These are phyloP conservation scores for Camponotus pennsylvanicus DNA, from an alignment of 1,140 invertebrate genomes.

Conservation along the genomic window DNA sequence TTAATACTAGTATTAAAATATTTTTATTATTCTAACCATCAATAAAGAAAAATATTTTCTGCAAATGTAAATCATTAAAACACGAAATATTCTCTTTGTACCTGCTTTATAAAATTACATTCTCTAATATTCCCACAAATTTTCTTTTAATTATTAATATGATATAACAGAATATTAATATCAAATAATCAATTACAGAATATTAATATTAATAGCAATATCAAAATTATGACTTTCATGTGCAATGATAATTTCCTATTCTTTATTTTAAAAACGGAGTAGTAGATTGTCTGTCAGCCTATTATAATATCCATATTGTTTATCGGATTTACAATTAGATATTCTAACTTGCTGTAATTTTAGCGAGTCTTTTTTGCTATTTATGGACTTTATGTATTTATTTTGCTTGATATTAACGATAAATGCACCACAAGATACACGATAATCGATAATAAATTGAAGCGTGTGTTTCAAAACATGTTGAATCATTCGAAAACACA, in stretches of 20 bases:
- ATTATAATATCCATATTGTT: not conserved
- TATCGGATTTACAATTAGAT: not conserved
- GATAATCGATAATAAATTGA: slow-evolving; percentile 26
- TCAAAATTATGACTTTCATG: not conserved
- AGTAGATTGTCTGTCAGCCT: not conserved
- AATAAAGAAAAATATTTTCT: not conserved
- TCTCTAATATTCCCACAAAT: not conserved
- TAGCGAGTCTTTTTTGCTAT: not conserved
- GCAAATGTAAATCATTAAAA: not conserved
- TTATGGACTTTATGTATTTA: not conserved
- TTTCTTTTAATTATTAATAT: not conserved
- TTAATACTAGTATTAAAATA: slow-evolving; percentile 25
- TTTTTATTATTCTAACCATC: not conserved
- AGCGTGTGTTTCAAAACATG: slow-evolving; percentile 29
- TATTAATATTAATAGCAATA: too few relatives aligned
- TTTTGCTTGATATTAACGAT: not conserved
- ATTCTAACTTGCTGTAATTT: not conserved
- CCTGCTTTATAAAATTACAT: not conserved
- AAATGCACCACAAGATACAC: not conserved
- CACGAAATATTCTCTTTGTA: not conserved
- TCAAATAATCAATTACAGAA: not conserved
- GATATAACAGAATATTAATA: not conserved
- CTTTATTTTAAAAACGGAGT: not conserved
- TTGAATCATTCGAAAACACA: slow-evolving; percentile 37
- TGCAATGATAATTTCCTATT: not conserved